Conservation (phyloP, 1,140 invertebrate species). For the Lucilia cuprina region DNA sequence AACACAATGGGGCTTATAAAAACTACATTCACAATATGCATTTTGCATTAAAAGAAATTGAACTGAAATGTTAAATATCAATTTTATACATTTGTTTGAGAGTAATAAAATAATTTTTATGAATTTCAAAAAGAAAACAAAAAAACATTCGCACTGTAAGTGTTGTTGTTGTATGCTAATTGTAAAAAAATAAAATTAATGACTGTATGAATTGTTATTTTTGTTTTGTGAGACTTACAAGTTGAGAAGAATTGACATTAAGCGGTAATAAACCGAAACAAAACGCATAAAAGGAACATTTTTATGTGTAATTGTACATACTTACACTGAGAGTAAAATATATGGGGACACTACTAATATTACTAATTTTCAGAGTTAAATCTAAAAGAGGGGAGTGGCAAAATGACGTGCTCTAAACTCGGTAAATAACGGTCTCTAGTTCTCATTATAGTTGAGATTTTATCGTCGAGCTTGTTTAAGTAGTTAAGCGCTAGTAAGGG, state of each 20-base stretch:
- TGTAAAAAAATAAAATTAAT: neutral
- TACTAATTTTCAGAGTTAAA: too few relatives aligned
- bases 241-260: neutral
- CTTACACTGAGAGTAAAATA: neutral
- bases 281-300: neutral
- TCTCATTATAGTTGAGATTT: too few relatives aligned
- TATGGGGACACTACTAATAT: too few relatives aligned
- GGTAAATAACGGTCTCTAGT: too few relatives aligned
- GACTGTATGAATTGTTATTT: neutral
- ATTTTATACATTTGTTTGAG: neutral
- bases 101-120: neutral
- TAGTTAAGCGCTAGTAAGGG: too few relatives aligned
- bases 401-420: too few relatives aligned
- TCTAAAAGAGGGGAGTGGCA: too few relatives aligned
- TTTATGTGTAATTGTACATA: neutral
- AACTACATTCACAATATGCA: neutral
- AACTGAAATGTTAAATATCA: neutral
- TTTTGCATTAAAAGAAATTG: neutral
- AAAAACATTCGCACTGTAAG: neutral
- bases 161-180: neutral
- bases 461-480: too few relatives aligned
- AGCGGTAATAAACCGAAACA: neutral
- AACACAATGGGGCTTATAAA: neutral
- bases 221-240: neutral
- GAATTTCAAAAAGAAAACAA: neutral